Base-by-base conservation (phyloP, 2,797 vertebrate species). In the Lycodopsis pacificus region DNA sequence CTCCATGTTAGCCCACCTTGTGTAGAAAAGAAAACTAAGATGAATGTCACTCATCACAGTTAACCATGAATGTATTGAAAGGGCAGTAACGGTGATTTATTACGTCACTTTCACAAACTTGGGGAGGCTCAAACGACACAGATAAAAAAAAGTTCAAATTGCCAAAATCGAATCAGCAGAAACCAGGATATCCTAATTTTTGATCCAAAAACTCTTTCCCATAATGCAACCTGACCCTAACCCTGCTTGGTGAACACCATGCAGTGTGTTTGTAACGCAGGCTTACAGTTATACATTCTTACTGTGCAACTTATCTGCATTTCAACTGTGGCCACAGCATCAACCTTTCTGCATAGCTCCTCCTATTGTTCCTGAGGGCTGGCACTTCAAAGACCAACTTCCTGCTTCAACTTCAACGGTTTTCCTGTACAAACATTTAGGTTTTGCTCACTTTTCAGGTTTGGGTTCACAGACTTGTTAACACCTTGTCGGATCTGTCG, bases 361-460 rank as follows among this genome's bases (percentile, higher is more conserved):
- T 22, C 34, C 22, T 58, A 2, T 13, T 38, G 56, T 48, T 46
- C 30, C 11, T 34, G 46, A 5, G 17, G 8, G 25, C 1, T 59
- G 20, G 13, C 44, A 62, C 10, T 61, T 67, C 20, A 68, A 25
- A 68, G 17, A 14, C 59, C 4, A 19, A 77, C 71, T 56, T 83
- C 64, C 67, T 76, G 62, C 8, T 82, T 77, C 20, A 63, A 30
- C 72, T 63, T n/a, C 10, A 62, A 71, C 57, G 5, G 15, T 65
- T 67, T 71, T 63, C 61, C 13, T 49, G 36, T 12, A 64, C 42
- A 27, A n/a, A n/a, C 17, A 49, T 65, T 46, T 81, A 4, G n/a
- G 17, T 7, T 51, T 15, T 0, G 4, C 36, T 65, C 12, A 19
- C 27, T 48, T 73, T 56, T 4, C 20, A 0, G 12, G 62, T 64